Evolutionary conservation across 2,797 vertebrate genomes (phyloP), one percentile per base, ranked within the genome.

Genomic region (Eidolon dupreanum): DNA sequence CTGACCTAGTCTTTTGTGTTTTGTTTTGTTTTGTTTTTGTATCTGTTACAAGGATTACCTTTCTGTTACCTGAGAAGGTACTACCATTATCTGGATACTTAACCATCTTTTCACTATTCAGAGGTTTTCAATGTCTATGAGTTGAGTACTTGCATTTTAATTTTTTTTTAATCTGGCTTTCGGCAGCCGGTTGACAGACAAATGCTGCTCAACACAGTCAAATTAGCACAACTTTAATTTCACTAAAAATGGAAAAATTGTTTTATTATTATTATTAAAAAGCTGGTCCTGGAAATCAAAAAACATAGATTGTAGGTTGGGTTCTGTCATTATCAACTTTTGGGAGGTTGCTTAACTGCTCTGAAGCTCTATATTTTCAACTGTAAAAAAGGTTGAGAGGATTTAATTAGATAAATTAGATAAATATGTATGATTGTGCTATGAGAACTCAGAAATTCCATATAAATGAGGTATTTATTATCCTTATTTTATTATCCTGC

Each of bases 61-160:
- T 94, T 92, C 79, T 86, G 78, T 96, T 87, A 90, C 75, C 28
- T 66, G 74, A 94, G 57, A 28, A 79, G 65, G n/a, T 70, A 79
- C 53, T 75, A 89, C 63, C 41, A 53, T 79, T 89, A 53, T 65
- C 93, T 92, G 88, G 49, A 95, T 43, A 73, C 46, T 88, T 92
- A 51, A 87, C 49, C 51, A 55, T 77, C 73, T 92, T 88, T 86
- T 77, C 68, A 63, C 68, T 88, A 15, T 68, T 95, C 36, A 57
- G 24, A 51, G 10, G 46, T 88, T 79, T 93, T 90, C 84, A 53
- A 8, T 33, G 38, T 84, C 75, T 93, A 0, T 41, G 68, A 82
- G 73, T 22, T 73, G 68, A 70, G 59, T 82, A 82, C 49, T 24
- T 70, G 41, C 59, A 68, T 49, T 49, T 95, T 83, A 63, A 55